Evolutionary conservation across 2,888 invertebrate species (phyloP).

Genomic region (Steromphala cineraria): DNA sequence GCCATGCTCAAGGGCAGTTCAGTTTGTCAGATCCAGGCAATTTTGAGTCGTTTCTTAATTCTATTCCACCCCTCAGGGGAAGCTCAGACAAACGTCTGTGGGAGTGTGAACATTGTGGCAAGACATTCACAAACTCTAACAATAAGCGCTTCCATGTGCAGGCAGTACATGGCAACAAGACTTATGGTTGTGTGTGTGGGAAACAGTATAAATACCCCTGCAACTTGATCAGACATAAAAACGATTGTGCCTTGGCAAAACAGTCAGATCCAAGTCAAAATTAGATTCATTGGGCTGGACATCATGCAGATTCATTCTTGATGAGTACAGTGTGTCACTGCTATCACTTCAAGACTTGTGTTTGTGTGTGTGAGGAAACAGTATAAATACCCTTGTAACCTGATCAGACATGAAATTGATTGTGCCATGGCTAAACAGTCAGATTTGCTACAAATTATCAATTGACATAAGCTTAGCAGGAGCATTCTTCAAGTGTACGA

Average conservation of each 20-base stretch:
- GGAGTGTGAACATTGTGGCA: not conserved
- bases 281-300: no score
- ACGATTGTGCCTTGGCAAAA: not conserved
- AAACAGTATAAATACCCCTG: slow-evolving; percentile 1
- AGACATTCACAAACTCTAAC: not conserved
- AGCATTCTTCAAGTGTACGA: no score
- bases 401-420: not conserved
- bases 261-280: not conserved
- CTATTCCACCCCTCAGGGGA: not conserved
- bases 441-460: not conserved
- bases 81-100: not conserved
- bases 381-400: not conserved
- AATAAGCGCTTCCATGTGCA: not conserved
- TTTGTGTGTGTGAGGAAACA: not conserved
- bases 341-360: no score
- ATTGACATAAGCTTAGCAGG: no score
- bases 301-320: no score
- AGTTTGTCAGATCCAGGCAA: no score
- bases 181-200: not conserved
- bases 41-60: no score
- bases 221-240: not conserved
- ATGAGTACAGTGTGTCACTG: no score
- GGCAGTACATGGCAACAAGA: not conserved
- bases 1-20: no score
- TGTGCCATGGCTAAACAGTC: not conserved